A percentile compares a stretch with the other conserved stretches of the same genome.
These are phyloP conservation scores for Cyanoliseus patagonus DNA, from an alignment of 2,113 vertebrate genomes.

Conservation along the genomic window DNA sequence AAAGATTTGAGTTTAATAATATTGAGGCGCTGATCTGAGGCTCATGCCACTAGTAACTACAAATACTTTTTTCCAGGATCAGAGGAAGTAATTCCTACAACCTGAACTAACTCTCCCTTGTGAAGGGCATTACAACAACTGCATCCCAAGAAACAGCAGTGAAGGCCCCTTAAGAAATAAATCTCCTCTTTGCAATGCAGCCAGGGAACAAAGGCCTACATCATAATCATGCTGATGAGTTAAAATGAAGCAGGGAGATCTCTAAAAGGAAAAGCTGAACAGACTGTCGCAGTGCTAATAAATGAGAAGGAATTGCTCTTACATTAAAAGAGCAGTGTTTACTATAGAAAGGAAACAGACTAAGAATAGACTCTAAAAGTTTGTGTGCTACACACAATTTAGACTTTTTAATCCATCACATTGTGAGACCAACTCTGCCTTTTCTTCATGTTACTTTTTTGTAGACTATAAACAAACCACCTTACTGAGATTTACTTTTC, in stretches of 20 bases:
- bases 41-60: neutral
- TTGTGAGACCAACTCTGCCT: neutral
- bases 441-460: neutral
- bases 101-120: neutral
- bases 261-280: neutral
- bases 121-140: neutral
- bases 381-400: neutral
- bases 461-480: neutral
- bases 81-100: neutral
- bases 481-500: conserved; percentile 17
- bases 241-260: neutral
- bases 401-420: neutral
- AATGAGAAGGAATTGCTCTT: neutral
- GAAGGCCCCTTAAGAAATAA: neutral
- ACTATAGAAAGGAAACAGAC: neutral
- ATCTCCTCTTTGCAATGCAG: neutral
- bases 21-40: neutral
- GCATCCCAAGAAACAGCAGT: neutral
- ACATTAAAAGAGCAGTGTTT: neutral
- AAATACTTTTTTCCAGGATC: neutral
- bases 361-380: conserved; percentile 27
- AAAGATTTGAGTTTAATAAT: neutral
- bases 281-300: neutral
- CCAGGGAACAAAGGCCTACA: neutral
- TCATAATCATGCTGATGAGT: neutral